Base-by-base conservation (phyloP, 2,888 invertebrate species). In the Oxyscelio sp. region DNA sequence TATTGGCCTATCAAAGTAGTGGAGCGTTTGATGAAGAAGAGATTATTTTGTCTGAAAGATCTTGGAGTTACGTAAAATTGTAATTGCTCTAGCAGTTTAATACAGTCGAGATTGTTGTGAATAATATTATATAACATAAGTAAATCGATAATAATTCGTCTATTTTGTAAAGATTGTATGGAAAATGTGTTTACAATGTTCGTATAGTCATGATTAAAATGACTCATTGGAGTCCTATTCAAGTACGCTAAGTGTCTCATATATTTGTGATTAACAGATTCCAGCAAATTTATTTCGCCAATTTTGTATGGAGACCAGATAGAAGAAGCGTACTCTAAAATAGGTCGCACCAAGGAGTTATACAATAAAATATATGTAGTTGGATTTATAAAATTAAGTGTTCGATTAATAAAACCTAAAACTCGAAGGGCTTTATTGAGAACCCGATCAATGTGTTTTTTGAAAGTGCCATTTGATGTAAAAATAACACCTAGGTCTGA, bases 331-430 rank as follows among this genome's bases (percentile, higher is more conserved):
- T 68, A 68, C 15, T 61, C 61, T 11, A 61, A n/a, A 17, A 58
- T 45, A 2, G 70, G 70, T 13, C 70, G 70, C 4, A 70, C 70
- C n/a, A 70, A 27, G 4, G 58, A 40, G 17, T 40, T 27, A 17
- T 71, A 59, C 22, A 71, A 34, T 8, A 22, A 11, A 1, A 6
- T 31, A 50, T 38, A 61, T 1, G 73, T 73, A 13, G n/a, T n/a
- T 9, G 70, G 70, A 17, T 45, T 58, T 21, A 54, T 40, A 21
- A 38, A 24, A 54, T 15, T 59, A 21, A 50, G n/a, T 5, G 50
- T 34, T 17, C 71, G 21, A 22, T 58, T 71, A 9, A 71, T 27
- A 22, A 58, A 73, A 6, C 73, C 73, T 19, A 73, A 9, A 0
- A 45, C 19, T 1, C 61, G 17, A 3, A 52, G 15, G 0, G 73